Percentiles rank a stretch among this genome's conserved stretches.
phyloP scores from a whole-genome alignment of 2,888 invertebrate genomes.

The Chromoteleia sp. region DNA sequence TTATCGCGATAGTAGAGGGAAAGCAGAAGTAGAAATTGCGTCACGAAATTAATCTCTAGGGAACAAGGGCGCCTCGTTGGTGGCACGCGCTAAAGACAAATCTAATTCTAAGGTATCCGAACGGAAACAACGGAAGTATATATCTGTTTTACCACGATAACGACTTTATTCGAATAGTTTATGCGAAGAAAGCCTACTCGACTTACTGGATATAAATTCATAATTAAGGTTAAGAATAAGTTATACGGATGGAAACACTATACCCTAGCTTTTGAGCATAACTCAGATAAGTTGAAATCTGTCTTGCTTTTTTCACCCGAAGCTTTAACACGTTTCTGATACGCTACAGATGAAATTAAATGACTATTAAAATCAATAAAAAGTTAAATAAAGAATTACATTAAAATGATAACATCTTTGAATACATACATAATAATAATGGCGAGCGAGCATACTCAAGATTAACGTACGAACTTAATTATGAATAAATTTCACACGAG shows the following conservation, averaged over 20 bases:
- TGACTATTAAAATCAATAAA: constrained; percentile 28
- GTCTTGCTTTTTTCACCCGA: too few species aligned
- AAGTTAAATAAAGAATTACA: constrained; percentile 9
- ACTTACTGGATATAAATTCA: constrained; percentile 48
- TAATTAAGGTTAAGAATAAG: constrained; percentile 52
- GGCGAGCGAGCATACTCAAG: neutral
- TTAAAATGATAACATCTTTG: constrained; percentile 12
- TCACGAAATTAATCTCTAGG: constrained; percentile 68
- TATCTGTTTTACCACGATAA: constrained; percentile 71
- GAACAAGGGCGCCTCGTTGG: constrained; percentile 61
- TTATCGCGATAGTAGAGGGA: constrained; percentile 60
- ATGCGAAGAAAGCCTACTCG: constrained; percentile 51
- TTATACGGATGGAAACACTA: constrained; percentile 34
- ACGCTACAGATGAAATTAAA: neutral
- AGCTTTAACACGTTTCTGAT: too few species aligned
- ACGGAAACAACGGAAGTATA: constrained; percentile 69
- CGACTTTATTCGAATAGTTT: constrained; percentile 50
- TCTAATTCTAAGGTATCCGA: constrained; percentile 68
- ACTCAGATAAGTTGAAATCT: neutral
- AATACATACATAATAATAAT: constrained; percentile 12
- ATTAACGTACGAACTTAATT: constrained; percentile 41
- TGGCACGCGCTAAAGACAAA: constrained; percentile 70
- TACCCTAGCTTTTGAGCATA: neutral
- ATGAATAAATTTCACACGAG: constrained; percentile 29
- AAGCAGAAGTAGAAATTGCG: constrained; percentile 64